Conservation (phyloP, 1,140 invertebrate species). For the Hylaeus anthracinus region DNA sequence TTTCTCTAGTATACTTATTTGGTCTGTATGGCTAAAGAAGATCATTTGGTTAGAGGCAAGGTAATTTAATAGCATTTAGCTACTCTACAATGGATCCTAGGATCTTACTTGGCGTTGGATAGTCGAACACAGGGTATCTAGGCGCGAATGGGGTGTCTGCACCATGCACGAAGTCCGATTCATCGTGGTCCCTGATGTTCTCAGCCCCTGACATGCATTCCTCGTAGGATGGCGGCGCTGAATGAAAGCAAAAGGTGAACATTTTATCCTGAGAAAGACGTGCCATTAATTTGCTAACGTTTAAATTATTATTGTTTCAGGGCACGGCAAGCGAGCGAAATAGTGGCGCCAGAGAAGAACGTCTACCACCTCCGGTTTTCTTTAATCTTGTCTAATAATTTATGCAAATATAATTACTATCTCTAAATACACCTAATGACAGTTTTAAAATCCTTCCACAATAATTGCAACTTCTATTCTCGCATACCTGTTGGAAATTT, state of each 20-base stretch:
- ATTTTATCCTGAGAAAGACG: background rate
- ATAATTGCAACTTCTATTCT: too few species aligned
- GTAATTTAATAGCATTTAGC: background rate
- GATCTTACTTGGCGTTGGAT: slow-evolving; percentile 38
- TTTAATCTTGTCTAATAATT: too few species aligned
- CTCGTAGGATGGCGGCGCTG: slow-evolving; percentile 67
- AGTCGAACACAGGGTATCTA: slow-evolving; percentile 59
- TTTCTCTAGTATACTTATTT: background rate
- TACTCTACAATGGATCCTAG: background rate
- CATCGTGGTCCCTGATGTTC: slow-evolving; percentile 43
- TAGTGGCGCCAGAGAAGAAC: too few species aligned
- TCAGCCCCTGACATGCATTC: slow-evolving; percentile 51
- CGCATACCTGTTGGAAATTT: too few species aligned
- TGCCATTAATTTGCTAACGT: too few species aligned
- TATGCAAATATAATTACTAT: too few species aligned
- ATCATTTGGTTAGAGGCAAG: background rate
- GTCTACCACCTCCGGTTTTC: too few species aligned
- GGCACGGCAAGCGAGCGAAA: too few species aligned
- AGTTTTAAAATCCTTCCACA: too few species aligned
- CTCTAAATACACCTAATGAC: too few species aligned
- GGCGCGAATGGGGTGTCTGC: slow-evolving; percentile 47
- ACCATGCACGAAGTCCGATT: slow-evolving; percentile 48
- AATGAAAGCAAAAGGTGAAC: background rate
- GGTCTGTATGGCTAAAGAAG: background rate
- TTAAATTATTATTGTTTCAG: too few species aligned